Base-by-base conservation (phyloP, 2,888 invertebrate species). In the Charanyca ferruginea region DNA sequence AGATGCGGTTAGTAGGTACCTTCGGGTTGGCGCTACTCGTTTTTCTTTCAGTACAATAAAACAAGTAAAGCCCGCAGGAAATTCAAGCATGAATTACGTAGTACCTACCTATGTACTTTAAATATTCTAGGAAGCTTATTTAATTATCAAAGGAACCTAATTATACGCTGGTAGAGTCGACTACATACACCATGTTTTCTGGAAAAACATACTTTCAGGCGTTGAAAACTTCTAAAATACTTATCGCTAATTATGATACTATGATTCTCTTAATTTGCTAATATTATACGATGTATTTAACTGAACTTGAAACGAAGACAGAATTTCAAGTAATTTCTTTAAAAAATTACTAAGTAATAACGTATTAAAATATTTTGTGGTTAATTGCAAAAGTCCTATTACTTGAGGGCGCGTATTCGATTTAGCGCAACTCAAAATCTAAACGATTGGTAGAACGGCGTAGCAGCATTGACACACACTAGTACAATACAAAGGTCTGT, bases 11-110 rank as follows among this genome's bases (percentile, higher is more conserved):
- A 16, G n/a, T n/a, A n/a, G n/a, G n/a, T n/a, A n/a, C n/a, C 38
- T 1, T n/a, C 8, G 16, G 2, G 22, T 18, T 57, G 9, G 18
- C 18, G 1, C 23, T 47, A 13, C 9, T 32, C 32, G 2, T 38
- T 35, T 63, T 76, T 70, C 16, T 3, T 45, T 23, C 0, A 22
- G 18, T 32, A 44, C 7, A 44, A 23, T 69, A 69, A 70, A 18
- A 57, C 13, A 54, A 64, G 44, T 22, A 7, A 28, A 62, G n/a
- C 28, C 42, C 5, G 13, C 32, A 35, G 9, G 20, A n/a, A 51
- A 49, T 57, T 48, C 18, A 32, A 44, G 13, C 41, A n/a, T 25
- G 8, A 44, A 73, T 47, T 35, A 51, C 22, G 23, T 8, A 52
- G 25, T 35, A 4, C 5, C 20, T 38, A 69, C 25, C 1, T 11